Evolutionary conservation across 2,113 vertebrate species (phyloP).

Genomic region (human (Homo sapiens)): DNA sequence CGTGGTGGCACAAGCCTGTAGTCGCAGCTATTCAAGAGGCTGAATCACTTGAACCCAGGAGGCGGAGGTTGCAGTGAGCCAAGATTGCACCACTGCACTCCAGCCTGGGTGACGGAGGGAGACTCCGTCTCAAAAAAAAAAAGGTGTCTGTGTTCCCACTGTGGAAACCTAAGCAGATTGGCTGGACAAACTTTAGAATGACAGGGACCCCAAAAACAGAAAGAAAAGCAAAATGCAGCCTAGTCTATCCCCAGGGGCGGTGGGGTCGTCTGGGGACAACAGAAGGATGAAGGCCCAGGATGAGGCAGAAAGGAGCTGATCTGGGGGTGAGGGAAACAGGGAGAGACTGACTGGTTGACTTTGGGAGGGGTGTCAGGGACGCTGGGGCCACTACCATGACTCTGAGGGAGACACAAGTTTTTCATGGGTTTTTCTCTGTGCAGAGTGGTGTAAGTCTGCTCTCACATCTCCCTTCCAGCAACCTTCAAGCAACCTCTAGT

Average conservation of each 20-base stretch:
- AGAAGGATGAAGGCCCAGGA: background rate
- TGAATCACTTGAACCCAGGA: no score
- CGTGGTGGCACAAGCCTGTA: no score
- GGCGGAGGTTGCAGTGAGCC: no score
- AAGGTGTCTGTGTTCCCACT: background rate
- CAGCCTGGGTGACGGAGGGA: no score
- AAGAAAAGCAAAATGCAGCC: background rate
- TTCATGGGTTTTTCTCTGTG: background rate
- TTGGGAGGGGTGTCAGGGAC: accelerated
- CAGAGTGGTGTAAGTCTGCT: background rate
- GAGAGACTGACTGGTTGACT: background rate
- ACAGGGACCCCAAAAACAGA: background rate
- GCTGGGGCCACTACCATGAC: background rate
- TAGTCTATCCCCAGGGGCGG: background rate
- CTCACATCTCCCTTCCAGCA: background rate
- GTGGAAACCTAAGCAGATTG: background rate
- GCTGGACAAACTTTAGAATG: accelerated
- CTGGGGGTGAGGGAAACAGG: background rate
- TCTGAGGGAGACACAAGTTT: background rate
- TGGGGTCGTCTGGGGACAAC: accelerated
- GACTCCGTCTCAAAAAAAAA: no score
- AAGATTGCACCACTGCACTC: no score
- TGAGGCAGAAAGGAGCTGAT: background rate
- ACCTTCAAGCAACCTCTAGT: background rate
- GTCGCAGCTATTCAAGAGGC: no score